Conservation (phyloP, 2,888 invertebrate species). For the Cosmorhoe ocellata region DNA sequence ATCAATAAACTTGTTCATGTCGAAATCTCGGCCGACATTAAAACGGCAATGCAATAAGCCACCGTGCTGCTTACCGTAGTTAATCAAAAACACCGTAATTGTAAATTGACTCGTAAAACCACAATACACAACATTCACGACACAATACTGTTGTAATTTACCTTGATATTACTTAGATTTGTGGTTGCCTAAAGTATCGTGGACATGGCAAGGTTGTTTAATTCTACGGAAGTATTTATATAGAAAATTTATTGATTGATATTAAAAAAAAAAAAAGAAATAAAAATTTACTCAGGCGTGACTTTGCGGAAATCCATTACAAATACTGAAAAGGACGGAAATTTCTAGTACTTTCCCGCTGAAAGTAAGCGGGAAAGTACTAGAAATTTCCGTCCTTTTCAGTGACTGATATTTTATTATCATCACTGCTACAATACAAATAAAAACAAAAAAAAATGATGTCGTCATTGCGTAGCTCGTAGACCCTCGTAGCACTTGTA, state of each 20-base stretch:
- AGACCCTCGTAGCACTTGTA: too few relatives aligned
- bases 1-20: background rate
- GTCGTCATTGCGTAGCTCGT: too few relatives aligned
- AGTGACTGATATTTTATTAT: too few relatives aligned
- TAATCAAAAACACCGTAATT: constrained; percentile 29
- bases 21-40: background rate
- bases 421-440: too few relatives aligned
- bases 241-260: background rate
- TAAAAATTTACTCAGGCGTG: too few relatives aligned
- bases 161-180: constrained; percentile 28
- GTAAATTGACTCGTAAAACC: constrained; percentile 32
- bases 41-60: background rate
- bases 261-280: too few relatives aligned
- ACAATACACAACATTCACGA: constrained; percentile 24
- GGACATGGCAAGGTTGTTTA: constrained; percentile 8
- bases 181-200: constrained; percentile 10
- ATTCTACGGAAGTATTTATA: constrained; percentile 5
- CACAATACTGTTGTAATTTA: constrained; percentile 30
- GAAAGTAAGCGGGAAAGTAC: too few relatives aligned
- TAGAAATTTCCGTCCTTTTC: too few relatives aligned
- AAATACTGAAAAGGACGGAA: too few relatives aligned
- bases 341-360: too few relatives aligned
- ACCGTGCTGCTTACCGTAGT: constrained; percentile 20
- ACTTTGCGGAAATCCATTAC: too few relatives aligned
- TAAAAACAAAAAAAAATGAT: too few relatives aligned